These are phyloP conservation scores for Heterotilapia buettikoferi DNA, from an alignment of 2,113 vertebrate genomes.

Conservation along the genomic window DNA sequence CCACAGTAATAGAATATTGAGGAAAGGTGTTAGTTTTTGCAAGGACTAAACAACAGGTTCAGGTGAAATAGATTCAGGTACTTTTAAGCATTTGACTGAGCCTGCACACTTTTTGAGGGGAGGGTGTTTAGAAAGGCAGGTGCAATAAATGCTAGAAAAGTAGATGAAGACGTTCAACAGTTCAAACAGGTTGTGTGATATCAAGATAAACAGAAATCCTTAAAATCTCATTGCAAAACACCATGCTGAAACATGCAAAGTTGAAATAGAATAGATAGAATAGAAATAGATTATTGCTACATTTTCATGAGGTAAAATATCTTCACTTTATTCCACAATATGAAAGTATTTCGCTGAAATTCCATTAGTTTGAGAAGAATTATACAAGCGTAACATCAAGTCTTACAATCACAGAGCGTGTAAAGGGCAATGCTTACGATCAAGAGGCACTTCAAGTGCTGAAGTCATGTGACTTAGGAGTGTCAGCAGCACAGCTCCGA, in stretches of 20 bases:
- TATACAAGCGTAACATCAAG: not conserved
- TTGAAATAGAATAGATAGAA: not conserved
- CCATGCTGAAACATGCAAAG: constrained; percentile 33
- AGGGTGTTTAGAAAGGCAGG: not conserved
- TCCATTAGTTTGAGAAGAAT: not conserved
- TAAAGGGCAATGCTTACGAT: constrained; percentile 79
- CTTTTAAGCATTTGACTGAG: not conserved
- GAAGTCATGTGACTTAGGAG: constrained; percentile 80
- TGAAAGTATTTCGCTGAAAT: not conserved
- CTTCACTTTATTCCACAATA: not conserved
- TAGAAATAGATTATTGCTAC: not conserved
- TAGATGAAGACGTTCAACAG: not conserved
- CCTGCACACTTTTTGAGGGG: not conserved
- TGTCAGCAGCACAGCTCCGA: constrained; percentile 71
- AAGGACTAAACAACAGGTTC: constrained; percentile 41
- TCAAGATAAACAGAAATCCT: not conserved
- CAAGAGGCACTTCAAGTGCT: constrained; percentile 92
- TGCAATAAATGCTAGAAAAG: constrained; percentile 24
- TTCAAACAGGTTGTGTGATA: not conserved
- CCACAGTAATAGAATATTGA: constrained; percentile 76
- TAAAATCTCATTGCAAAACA: not conserved
- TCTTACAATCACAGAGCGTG: not conserved
- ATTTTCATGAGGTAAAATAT: not conserved
- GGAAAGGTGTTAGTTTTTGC: constrained; percentile 78
- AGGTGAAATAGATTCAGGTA: constrained; percentile 21